Percentiles rank a stretch among this genome's conserved stretches.
Evolutionary conservation across 2,888 invertebrate genomes (phyloP).

Genomic region (Gibbula magus): DNA sequence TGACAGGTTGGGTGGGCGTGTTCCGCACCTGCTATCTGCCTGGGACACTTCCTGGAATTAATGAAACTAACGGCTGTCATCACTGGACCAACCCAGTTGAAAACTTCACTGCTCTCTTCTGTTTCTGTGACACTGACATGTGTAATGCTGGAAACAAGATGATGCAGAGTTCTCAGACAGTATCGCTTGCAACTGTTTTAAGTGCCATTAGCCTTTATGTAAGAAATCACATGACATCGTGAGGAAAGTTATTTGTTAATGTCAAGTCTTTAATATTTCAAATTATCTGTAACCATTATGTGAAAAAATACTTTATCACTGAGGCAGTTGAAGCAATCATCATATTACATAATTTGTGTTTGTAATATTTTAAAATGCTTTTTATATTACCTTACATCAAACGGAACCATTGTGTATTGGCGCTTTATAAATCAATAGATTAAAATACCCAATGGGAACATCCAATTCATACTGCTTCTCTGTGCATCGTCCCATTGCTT

Average conservation of each 20-base stretch:
- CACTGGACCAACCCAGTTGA: conserved; percentile 42
- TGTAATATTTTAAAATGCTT: too few relatives aligned
- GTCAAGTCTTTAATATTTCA: too few relatives aligned
- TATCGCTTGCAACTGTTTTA: background rate
- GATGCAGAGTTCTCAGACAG: background rate
- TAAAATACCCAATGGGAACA: too few relatives aligned
- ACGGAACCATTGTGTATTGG: too few relatives aligned
- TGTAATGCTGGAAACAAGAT: conserved; percentile 48
- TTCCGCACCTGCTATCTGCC: conserved; percentile 52
- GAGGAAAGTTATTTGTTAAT: background rate
- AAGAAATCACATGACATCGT: background rate
- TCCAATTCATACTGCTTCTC: too few relatives aligned
- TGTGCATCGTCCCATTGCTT: too few relatives aligned
- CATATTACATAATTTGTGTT: too few relatives aligned
- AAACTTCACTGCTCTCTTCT: conserved; percentile 54
- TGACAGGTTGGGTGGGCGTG: conserved; percentile 50
- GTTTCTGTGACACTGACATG: conserved; percentile 59
- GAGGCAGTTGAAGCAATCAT: too few relatives aligned
- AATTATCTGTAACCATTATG: too few relatives aligned
- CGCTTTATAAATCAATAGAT: too few relatives aligned
- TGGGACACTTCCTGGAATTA: conserved; percentile 49
- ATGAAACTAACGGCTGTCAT: conserved; percentile 58
- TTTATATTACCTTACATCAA: too few relatives aligned
- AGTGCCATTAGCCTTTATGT: conserved; percentile 18
- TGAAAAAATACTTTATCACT: too few relatives aligned